phyloP scores from a whole-genome alignment of 2,888 invertebrate species.

The Muschampia plurimacula region DNA sequence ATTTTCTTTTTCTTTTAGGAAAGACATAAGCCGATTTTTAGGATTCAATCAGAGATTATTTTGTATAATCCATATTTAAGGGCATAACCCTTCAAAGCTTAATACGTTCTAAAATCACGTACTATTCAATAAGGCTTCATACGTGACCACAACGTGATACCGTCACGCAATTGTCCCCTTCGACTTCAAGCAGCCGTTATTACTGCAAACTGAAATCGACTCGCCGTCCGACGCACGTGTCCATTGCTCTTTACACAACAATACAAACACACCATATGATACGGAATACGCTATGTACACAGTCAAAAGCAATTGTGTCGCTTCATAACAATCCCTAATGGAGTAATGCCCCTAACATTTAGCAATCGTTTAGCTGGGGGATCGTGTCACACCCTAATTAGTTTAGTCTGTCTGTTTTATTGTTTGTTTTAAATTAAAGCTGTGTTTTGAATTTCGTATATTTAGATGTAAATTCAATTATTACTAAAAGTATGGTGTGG shows the following conservation, averaged over 20 bases:
- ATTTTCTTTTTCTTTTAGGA: too few species aligned
- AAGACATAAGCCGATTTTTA: background rate
- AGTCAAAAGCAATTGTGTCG: conserved; percentile 28
- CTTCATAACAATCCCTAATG: conserved; percentile 45
- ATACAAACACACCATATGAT: conserved; percentile 37
- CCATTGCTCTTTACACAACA: conserved; percentile 37
- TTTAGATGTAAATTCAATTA: background rate
- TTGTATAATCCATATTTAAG: too few species aligned
- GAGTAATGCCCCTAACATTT: conserved; percentile 50
- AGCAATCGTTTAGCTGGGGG: conserved; percentile 60
- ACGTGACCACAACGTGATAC: conserved; percentile 64
- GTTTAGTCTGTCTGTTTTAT: conserved; percentile 69
- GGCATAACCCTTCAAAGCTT: background rate
- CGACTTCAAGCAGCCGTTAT: conserved; percentile 24
- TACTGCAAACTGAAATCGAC: conserved; percentile 31
- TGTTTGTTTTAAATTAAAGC: conserved; percentile 68
- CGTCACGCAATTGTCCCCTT: conserved; percentile 40
- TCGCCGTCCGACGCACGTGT: conserved; percentile 33
- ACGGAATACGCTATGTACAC: conserved; percentile 44
- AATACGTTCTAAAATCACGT: conserved; percentile 13
- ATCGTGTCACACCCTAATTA: conserved; percentile 73
- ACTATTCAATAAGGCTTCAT: conserved; percentile 59
- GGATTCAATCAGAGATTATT: background rate
- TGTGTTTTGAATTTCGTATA: conserved; percentile 34
- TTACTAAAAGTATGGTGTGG: background rate